These are phyloP conservation scores for Patella pellucida DNA, from an alignment of 2,888 invertebrate species.

Conservation along the genomic window DNA sequence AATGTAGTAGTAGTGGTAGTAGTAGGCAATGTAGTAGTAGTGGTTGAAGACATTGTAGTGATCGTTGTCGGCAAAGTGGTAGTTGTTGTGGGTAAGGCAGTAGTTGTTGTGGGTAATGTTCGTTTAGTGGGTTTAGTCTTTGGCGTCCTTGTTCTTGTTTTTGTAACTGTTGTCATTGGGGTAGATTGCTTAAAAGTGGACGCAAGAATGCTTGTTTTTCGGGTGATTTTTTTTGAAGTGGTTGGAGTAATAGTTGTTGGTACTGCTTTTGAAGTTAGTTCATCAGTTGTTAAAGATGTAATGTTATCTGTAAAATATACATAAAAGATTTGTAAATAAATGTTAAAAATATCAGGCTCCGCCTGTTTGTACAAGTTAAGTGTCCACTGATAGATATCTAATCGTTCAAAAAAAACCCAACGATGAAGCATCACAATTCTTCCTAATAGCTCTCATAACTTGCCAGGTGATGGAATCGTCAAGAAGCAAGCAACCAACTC, in stretches of 20 bases:
- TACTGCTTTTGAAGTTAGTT: background rate
- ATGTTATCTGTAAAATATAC: no score
- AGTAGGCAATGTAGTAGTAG: background rate
- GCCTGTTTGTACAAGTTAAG: no score
- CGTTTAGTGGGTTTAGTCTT: background rate
- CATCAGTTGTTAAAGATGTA: background rate
- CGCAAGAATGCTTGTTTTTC: background rate
- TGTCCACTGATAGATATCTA: no score
- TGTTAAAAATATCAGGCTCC: no score
- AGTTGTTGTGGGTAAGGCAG: background rate
- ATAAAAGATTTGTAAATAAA: no score
- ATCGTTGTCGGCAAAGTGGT: background rate
- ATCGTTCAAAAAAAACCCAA: no score
- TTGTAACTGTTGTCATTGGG: background rate
- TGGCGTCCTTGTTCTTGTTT: background rate
- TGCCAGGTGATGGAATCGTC: no score
- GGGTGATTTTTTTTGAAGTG: background rate
- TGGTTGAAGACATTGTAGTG: background rate
- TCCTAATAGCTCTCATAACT: no score
- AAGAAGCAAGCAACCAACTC: no score
- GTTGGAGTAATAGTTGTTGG: background rate
- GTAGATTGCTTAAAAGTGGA: constrained; percentile 12
- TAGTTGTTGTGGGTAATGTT: background rate
- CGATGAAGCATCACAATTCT: no score
- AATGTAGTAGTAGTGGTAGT: constrained; percentile 1